These are phyloP conservation scores for Pseudomyrmex dendroicus DNA, from an alignment of 1,140 invertebrate genomes.

Conservation along the genomic window DNA sequence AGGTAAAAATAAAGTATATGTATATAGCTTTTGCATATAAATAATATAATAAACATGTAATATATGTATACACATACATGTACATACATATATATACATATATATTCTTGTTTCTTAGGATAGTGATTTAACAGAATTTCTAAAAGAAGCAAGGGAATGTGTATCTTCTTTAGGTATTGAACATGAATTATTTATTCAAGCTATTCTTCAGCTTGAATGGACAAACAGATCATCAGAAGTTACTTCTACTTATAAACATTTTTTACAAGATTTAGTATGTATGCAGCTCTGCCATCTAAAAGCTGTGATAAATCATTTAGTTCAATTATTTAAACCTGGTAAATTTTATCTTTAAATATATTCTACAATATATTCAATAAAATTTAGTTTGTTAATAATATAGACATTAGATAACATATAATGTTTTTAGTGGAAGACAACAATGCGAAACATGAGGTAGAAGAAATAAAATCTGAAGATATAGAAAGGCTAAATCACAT, in stretches of 20 bases:
- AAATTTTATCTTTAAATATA: slow-evolving; percentile 52
- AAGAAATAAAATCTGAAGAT: slow-evolving; percentile 82
- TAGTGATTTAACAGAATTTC: slow-evolving; percentile 85
- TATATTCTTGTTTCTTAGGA: slow-evolving; percentile 80
- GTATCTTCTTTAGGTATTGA: slow-evolving; percentile 86
- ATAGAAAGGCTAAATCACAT: slow-evolving; percentile 84
- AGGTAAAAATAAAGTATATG: slow-evolving; percentile 75
- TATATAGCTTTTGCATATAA: background rate
- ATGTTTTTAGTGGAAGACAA: slow-evolving; percentile 72
- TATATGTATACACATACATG: no score
- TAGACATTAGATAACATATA: no score
- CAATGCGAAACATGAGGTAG: slow-evolving; percentile 81
- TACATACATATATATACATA: no score
- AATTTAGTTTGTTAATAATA: slow-evolving; percentile 27
- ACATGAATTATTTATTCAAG: slow-evolving; percentile 87
- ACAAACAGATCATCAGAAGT: slow-evolving; percentile 82
- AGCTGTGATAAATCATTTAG: slow-evolving; percentile 86
- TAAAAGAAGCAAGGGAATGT: slow-evolving; percentile 86
- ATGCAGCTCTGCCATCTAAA: slow-evolving; percentile 88
- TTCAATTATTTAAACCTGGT: slow-evolving; percentile 86
- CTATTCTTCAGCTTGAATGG: slow-evolving; percentile 87
- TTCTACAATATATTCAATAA: slow-evolving; percentile 69
- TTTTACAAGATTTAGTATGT: slow-evolving; percentile 88
- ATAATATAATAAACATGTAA: background rate
- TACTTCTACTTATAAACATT: slow-evolving; percentile 86